Conservation (phyloP, 2,797 vertebrate genomes). For the Rhinichthys osculus region DNA sequence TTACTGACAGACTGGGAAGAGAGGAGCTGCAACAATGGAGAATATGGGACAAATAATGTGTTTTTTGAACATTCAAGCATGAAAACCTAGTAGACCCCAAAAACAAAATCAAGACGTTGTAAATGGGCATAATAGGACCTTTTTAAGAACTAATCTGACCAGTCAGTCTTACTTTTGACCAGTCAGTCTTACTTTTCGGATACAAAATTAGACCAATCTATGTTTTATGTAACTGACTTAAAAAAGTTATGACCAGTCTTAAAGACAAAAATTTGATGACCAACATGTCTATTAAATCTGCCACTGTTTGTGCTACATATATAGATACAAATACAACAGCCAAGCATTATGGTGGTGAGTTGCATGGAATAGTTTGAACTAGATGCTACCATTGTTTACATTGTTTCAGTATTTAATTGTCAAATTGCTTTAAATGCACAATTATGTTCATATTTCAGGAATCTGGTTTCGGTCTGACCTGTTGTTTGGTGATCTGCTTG, state of each 20-base stretch:
- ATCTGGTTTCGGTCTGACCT: conserved; percentile 81
- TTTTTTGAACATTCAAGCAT: not conserved
- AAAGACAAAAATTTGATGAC: too few species aligned
- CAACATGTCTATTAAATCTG: too few species aligned
- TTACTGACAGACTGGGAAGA: not conserved
- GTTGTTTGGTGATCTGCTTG: conserved; percentile 84
- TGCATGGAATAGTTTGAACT: not conserved
- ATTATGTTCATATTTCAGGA: not conserved
- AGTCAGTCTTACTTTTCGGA: too few species aligned
- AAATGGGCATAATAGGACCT: not conserved
- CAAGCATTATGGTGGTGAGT: not conserved
- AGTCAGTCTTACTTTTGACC: too few species aligned
- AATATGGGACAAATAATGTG: not conserved
- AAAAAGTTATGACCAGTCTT: too few species aligned
- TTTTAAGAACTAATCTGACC: too few species aligned
- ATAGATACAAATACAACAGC: not conserved
- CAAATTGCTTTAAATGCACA: not conserved
- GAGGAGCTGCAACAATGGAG: not conserved
- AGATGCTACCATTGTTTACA: not conserved
- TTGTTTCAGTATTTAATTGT: not conserved
- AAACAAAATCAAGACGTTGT: not conserved
- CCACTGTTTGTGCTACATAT: not conserved
- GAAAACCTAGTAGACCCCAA: not conserved
- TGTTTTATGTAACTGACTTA: too few species aligned
- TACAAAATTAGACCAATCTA: too few species aligned